phyloP scores from a whole-genome alignment of 2,797 vertebrate species.

The Chaenodraco wilsoni region DNA sequence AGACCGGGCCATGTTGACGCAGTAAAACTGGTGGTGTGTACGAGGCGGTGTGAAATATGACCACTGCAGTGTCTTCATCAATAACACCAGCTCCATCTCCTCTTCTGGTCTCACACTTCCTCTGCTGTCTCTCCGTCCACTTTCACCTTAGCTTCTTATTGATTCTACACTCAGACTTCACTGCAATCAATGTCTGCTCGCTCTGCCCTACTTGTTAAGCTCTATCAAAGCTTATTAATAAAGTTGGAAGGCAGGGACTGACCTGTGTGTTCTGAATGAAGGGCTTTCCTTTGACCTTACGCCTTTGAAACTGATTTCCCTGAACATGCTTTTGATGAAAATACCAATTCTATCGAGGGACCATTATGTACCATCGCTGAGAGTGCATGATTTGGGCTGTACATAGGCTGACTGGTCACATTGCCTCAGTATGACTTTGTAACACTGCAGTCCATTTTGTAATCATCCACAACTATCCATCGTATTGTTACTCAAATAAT shows the following conservation, averaged over 20 bases:
- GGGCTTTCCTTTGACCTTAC: background rate
- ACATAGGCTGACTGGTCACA: too few relatives aligned
- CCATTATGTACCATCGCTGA: background rate
- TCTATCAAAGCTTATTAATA: background rate
- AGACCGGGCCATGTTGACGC: slow-evolving; percentile 42
- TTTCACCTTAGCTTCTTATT: slow-evolving; percentile 5
- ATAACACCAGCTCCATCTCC: slow-evolving; percentile 35
- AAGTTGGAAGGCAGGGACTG: background rate
- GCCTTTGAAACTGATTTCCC: background rate
- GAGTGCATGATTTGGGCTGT: background rate
- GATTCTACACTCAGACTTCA: slow-evolving; percentile 9
- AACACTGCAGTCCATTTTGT: too few relatives aligned
- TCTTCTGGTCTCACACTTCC: slow-evolving; percentile 1
- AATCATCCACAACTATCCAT: too few relatives aligned
- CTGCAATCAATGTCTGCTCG: background rate
- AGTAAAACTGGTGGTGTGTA: slow-evolving; percentile 30
- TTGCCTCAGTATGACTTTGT: too few relatives aligned
- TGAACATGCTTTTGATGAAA: background rate
- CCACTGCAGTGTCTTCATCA: slow-evolving; percentile 56
- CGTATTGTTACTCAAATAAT: too few relatives aligned
- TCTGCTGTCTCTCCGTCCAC: slow-evolving; percentile 6
- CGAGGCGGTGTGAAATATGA: slow-evolving; percentile 58
- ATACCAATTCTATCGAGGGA: background rate
- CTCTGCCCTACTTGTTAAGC: too few relatives aligned
- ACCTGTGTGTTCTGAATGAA: background rate